Evolutionary conservation across 2,888 invertebrate genomes (phyloP), one percentile per base, ranked within the genome.

Genomic region (Noctua pronuba): DNA sequence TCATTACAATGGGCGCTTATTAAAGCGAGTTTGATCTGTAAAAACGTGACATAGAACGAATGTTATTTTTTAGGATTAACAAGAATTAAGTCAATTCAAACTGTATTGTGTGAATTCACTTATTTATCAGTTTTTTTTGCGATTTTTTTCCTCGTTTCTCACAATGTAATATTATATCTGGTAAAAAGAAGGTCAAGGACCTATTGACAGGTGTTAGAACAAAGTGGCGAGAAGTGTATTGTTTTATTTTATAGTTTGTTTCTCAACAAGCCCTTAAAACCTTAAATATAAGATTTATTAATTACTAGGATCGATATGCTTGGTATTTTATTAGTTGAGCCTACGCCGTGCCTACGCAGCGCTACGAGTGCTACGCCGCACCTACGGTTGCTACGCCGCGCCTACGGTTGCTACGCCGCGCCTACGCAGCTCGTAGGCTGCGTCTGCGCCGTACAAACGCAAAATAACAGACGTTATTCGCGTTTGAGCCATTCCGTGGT

Each of bases 11-110:
- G 16, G 10, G 16, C 4, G 8, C 16, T 44, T 44, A 13, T 13
- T 41, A 41, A 41, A 38, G 28, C 6, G 8, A 10, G 11, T 16
- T 5, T 64, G 16, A 31, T 58, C 49, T 55, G 10, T 28, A 2
- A n/a, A 49, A 65, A 65, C 49, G n/a, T 83, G 55, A 58, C 41
- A 64, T 16, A 18, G 18, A 81, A 65, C 11, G 24, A 62, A 24
- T 16, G 10, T 28, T 18, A 44, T 21, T 31, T 16, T 18, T 38
- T 49, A 24, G 13, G 3, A 21, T 75, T 16, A 49, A 41, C 10
- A 52, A 66, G n/a, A 68, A 55, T 35, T 28, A n/a, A 46, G 35
- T 31, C 18, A 58, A 58, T 44, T 11, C 13, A 49, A 49, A 16
- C 5, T 21, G 18, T 44, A 18, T 24, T 35, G 52, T 69, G 1